Conservation (phyloP, 2,888 invertebrate species). For the Mamestra brassicae region DNA sequence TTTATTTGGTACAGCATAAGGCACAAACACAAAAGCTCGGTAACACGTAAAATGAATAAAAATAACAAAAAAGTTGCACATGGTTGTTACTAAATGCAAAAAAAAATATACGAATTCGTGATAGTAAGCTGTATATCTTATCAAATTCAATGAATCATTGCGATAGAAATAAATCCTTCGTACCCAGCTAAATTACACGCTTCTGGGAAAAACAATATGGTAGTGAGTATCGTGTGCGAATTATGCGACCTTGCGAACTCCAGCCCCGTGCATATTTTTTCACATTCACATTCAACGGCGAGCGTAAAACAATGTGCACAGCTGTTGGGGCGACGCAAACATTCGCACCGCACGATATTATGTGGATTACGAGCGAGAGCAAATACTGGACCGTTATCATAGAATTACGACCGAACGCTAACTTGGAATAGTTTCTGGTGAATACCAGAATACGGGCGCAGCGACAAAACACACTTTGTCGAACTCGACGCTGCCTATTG, state of each 20-base stretch:
- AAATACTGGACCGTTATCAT: constrained; percentile 40
- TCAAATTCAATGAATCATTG: constrained; percentile 34
- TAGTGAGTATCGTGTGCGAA: constrained; percentile 21
- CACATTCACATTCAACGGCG: constrained; percentile 48
- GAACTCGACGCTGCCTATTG: constrained; percentile 39
- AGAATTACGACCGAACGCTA: constrained; percentile 13
- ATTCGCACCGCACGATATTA: constrained; percentile 33
- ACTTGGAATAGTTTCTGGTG: constrained; percentile 35
- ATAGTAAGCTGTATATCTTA: constrained; percentile 43
- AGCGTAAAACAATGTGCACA: constrained; percentile 55
- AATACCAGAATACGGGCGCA: constrained; percentile 13
- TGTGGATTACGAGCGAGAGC: constrained; percentile 39
- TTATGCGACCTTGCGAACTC: constrained; percentile 42
- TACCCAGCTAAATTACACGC: constrained; percentile 17
- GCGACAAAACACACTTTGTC: constrained; percentile 34
- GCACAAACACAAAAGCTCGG: too few species aligned
- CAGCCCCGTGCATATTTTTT: constrained; percentile 39
- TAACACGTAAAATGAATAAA: too few species aligned
- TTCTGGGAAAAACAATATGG: constrained; percentile 15
- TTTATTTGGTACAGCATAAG: too few species aligned
- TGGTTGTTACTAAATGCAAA: constrained; percentile 21
- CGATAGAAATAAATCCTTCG: constrained; percentile 26
- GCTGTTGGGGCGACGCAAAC: constrained; percentile 50
- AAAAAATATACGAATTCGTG: constrained; percentile 3
- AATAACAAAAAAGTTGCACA: too few species aligned